Evolutionary conservation across 2,888 invertebrate species (phyloP).

Genomic region (Drosophila formosana): DNA sequence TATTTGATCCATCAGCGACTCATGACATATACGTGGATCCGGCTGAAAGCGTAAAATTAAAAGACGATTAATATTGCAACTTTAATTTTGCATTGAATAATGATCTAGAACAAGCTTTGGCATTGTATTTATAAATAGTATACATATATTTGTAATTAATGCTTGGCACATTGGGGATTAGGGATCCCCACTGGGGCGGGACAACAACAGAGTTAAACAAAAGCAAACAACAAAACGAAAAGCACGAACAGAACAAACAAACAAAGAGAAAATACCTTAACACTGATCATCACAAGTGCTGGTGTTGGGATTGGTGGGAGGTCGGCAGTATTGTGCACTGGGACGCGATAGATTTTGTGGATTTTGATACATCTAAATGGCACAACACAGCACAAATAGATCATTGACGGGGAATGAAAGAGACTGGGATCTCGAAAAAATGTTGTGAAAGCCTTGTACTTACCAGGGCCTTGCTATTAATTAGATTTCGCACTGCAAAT

Average conservation of each 20-base stretch:
- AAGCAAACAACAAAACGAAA: slow-evolving; percentile 21
- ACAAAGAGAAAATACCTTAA: slow-evolving; percentile 77
- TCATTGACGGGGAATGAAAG: slow-evolving; percentile 2
- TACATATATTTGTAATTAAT: slow-evolving; percentile 38
- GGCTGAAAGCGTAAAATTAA: slow-evolving; percentile 86
- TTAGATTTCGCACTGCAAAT: slow-evolving; percentile 89
- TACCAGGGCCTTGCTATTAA: slow-evolving; percentile 90
- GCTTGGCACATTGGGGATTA: slow-evolving; percentile 47
- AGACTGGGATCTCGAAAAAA: neutral
- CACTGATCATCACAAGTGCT: slow-evolving; percentile 73
- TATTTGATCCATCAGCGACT: slow-evolving; percentile 97
- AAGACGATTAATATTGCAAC: slow-evolving; percentile 1
- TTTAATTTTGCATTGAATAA: neutral
- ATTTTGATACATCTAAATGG: slow-evolving; percentile 80
- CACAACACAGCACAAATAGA: slow-evolving; percentile 30
- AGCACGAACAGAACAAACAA: slow-evolving; percentile 24
- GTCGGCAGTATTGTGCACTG: slow-evolving; percentile 83
- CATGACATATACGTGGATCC: slow-evolving; percentile 92
- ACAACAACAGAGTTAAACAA: slow-evolving; percentile 37
- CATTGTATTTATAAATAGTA: slow-evolving; percentile 4
- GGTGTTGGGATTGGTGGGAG: slow-evolving; percentile 71
- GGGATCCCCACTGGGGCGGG: slow-evolving; percentile 8
- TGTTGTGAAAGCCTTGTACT: slow-evolving; percentile 60
- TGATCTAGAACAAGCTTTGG: slow-evolving; percentile 29
- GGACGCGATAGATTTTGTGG: slow-evolving; percentile 83